Conservation (phyloP, 37 sponge, comb jelly and placozoan genomes). For the Aplysina aerophoba region DNA sequence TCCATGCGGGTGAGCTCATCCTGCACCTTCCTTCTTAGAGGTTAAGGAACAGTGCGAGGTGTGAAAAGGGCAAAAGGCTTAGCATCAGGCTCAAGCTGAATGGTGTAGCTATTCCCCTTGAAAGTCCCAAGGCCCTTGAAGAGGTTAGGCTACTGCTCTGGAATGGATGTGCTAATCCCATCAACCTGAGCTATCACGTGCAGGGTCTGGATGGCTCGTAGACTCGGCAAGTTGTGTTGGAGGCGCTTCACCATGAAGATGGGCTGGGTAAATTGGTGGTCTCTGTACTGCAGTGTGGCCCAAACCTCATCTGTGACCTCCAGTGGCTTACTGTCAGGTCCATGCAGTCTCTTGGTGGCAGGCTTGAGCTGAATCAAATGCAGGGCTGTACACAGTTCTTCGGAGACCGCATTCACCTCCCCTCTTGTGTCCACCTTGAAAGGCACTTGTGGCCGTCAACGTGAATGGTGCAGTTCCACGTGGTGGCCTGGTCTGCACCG, state of each 20-base stretch:
- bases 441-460: background rate
- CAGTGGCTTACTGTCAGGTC: slow-evolving; percentile 10
- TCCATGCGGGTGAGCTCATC: too few relatives aligned
- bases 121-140: slow-evolving; percentile 21
- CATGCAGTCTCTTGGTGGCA: slow-evolving; percentile 14
- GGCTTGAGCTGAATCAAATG: background rate
- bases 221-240: background rate
- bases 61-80: background rate
- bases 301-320: slow-evolving; percentile 17
- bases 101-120: slow-evolving; percentile 1
- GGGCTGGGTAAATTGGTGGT: background rate
- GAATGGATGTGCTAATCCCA: background rate
- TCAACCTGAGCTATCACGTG: slow-evolving; percentile 6
- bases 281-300: slow-evolving; percentile 6
- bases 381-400: slow-evolving; percentile 17
- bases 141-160: background rate
- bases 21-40: slow-evolving; percentile 4
- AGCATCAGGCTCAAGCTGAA: background rate
- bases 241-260: slow-evolving; percentile 24
- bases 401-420: slow-evolving; percentile 7
- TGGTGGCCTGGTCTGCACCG: background rate
- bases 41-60: slow-evolving; percentile 1
- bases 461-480: background rate
- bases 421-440: slow-evolving; percentile 10
- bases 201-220: slow-evolving; percentile 19